phyloP scores from a whole-genome alignment of 2,888 invertebrate genomes.

The Rhimphoctona megacephalus region DNA sequence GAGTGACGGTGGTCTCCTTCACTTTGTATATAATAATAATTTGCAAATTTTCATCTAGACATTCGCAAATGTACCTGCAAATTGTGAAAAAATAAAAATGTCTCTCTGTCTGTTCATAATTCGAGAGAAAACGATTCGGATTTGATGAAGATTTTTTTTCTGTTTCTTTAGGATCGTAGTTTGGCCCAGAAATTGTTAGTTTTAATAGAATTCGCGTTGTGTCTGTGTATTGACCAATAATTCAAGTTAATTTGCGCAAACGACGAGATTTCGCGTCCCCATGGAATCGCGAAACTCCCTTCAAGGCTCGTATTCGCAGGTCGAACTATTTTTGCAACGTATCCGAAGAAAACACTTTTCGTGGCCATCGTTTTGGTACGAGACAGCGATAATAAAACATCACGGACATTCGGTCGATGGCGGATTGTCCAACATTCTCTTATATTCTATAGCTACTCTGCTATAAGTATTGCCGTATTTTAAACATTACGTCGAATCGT shows the following conservation, averaged over 20 bases:
- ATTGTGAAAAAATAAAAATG: too few relatives aligned
- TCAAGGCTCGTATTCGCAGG: background rate
- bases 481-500: background rate
- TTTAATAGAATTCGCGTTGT: too few relatives aligned
- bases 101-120: background rate
- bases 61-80: background rate
- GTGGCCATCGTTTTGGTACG: background rate
- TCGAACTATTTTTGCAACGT: conserved; percentile 29
- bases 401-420: background rate
- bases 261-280: background rate
- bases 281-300: background rate
- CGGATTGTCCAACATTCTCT: background rate
- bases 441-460: background rate
- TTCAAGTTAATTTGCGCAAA: conserved; percentile 14
- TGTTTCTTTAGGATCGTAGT: background rate
- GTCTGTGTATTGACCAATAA: too few relatives aligned
- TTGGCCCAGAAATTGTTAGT: too few relatives aligned
- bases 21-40: conserved; percentile 22
- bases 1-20: conserved; percentile 75
- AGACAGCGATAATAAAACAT: background rate
- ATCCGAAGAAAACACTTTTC: conserved; percentile 9
- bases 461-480: background rate
- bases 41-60: conserved; percentile 30
- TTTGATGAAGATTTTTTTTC: background rate
- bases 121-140: background rate